phyloP scores from a whole-genome alignment of 2,113 vertebrate species.

The Prietella phreatophila region DNA sequence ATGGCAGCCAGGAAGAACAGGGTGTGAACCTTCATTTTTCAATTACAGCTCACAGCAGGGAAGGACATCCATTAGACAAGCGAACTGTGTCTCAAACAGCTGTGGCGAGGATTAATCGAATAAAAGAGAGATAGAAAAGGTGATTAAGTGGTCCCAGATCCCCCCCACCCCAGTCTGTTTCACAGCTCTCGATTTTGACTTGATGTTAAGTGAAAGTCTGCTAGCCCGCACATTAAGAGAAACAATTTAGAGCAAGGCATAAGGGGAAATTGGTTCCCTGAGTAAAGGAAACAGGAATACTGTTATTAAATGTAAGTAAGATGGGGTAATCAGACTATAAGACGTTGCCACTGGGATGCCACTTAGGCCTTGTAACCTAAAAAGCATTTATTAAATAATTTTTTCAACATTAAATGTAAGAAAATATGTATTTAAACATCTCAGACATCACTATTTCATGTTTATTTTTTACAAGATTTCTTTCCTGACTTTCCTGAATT shows the following conservation, averaged over 20 bases:
- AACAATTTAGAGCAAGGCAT: constrained; percentile 10
- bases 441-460: not conserved
- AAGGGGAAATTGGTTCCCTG: constrained; percentile 5
- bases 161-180: not conserved
- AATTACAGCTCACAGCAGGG: constrained; percentile 29
- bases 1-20: constrained; percentile 11
- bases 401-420: not conserved
- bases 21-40: constrained; percentile 38
- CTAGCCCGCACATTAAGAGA: constrained; percentile 24
- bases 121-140: constrained; percentile 48
- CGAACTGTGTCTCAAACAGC: constrained; percentile 42
- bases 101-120: constrained; percentile 53
- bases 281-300: not conserved
- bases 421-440: not conserved
- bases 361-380: not conserved
- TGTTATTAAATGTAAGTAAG: not conserved
- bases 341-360: not conserved
- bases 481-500: not conserved
- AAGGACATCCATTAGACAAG: constrained; percentile 40
- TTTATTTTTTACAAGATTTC: not conserved
- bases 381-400: not conserved
- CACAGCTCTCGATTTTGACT: constrained; percentile 43
- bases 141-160: constrained; percentile 39
- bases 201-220: constrained; percentile 17
- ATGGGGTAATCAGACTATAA: not conserved